Base-by-base conservation (phyloP, 2,888 invertebrate species). In the Steromphala cineraria region DNA sequence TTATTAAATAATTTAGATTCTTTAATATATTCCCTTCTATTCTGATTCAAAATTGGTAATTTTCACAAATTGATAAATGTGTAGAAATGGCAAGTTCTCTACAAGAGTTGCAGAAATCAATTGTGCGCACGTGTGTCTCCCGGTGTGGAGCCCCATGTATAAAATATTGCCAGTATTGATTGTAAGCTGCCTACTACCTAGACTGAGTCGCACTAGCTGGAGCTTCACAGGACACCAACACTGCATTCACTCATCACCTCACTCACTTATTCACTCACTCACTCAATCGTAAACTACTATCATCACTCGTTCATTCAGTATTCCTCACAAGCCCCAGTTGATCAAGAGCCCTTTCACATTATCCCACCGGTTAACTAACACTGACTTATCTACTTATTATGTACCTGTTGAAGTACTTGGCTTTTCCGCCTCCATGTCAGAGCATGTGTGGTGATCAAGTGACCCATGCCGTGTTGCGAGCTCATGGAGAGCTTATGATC, bases 111-210 rank as follows among this genome's bases (percentile, higher is more conserved):
- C 4, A 46, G 13, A 46, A 46, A 46, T 46, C 46, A 46, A 46
- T 46, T 46, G 8, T 46, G 46, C 62, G 62, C 62, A 62, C 1
- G 10, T 62, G 28, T 28, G 28, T 28, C 24, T 28, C 28, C 62
- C 62, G 28, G 15, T 62, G 24, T 24, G 62, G 24, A 62, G 62
- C 62, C 62, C 28, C 62, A 24, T 28, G 62, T 62, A 62, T 62
- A 62, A 62, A 62, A 62, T 62, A 62, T 62, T 62, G 62, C 62
- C 62, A 62, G 62, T 62, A 62, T 62, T 62, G 62, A 62, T 62
- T 62, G 62, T 62, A 28, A 28, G 62, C 62, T 46, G 46, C 46
- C 46, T 46, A 46, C 62, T 62, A 62, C 62, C 62, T 62, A 62
- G 62, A 28, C 62, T 62, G 46, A 46, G 46, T 46, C 46, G 5